Base-by-base conservation (phyloP, 2,113 vertebrate species). In the Prinia subflava region DNA sequence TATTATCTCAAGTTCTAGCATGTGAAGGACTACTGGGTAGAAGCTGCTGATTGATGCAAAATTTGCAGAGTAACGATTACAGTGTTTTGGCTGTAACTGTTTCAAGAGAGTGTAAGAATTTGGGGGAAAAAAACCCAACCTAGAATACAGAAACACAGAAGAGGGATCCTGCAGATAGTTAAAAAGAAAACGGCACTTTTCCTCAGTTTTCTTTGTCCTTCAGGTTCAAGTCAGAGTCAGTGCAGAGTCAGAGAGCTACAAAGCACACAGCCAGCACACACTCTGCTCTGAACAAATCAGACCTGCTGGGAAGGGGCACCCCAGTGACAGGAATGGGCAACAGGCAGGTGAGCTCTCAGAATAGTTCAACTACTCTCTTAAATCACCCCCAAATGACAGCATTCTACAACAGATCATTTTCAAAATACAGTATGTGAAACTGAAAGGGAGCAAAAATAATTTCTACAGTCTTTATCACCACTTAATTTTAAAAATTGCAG, bases 51-150 rank as follows among this genome's bases (percentile, higher is more conserved):
- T 10, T 46, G 37, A 74, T 55, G 28, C 25, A 46, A 49, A 85
- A 82, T 9, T 52, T 78, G 13, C 39, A 75, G 35, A 80, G 13
- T 41, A 60, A 69, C 41, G 16, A 52, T 41, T 16, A 46, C 1
- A 63, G 19, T 2, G 4, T 59, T 67, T 59, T 49, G 39, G 15
- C 12, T 49, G 1, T 31, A 89, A 79, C 31, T 73, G 73, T 70
- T 91, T 76, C 49, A 86, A 86, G 10, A 15, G 50, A 79, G 31
- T 16, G 1, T 53, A 82, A 60, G 47, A 71, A 37, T 53, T 67
- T 0, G 0, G 11, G 11, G 11, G 6, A 2, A n/a, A 71, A 6
- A 33, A 25, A 5, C 10, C 15, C 25, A 63, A 10, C 11, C 18
- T 63, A 75, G 39, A 78, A 27, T 5, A 9, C 25, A 69, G 79